Base-by-base conservation (phyloP, 1,140 invertebrate species). In the Dinoponera quadriceps region DNA sequence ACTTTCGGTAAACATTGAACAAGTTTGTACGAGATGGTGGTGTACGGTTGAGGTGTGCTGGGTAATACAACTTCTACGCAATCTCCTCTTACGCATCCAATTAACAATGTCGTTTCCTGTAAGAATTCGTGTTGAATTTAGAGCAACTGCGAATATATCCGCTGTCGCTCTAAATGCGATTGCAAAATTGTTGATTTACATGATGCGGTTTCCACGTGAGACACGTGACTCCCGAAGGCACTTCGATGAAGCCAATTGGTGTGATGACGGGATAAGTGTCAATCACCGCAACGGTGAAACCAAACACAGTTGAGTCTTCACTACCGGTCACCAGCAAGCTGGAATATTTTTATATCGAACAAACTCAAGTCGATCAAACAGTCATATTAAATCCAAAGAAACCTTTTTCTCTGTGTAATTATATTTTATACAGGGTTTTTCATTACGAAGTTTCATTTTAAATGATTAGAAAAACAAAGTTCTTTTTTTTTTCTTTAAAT, bases 281-380 rank as follows among this genome's bases (percentile, higher is more conserved):
- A 0, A 86, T 82, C 2, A 82, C 89, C 20, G 90, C 66, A 14
- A 94, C 75, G n/a, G 91, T 83, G 87, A 96, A 97, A 66, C 96
- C 91, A 84, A 97, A 97, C 83, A 97, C 95, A 2, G 96, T 96
- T 38, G 89, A 91, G 91, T 97, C 97, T 68, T 96, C 94, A 74
- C 95, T 95, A 11, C 95, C 96, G 0, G 95, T 96, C 0, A 97
- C 94, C 0, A 97, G 85, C 62, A 97, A 57, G 0, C 91, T 93
- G 14, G 51, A 85, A 87, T 44, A 14, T 78, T 85, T 2, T 77
- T 51, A 22, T 18, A 38, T 69, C n/a, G 5, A 68, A 55, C n/a
- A n/a, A n/a, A n/a, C n/a, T n/a, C n/a, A n/a, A n/a, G n/a, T n/a
- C n/a, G n/a, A n/a, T n/a, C n/a, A n/a, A n/a, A n/a, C n/a, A n/a